Conservation (phyloP, 2,797 vertebrate genomes). For the Scolopax bukidnonensis region DNA sequence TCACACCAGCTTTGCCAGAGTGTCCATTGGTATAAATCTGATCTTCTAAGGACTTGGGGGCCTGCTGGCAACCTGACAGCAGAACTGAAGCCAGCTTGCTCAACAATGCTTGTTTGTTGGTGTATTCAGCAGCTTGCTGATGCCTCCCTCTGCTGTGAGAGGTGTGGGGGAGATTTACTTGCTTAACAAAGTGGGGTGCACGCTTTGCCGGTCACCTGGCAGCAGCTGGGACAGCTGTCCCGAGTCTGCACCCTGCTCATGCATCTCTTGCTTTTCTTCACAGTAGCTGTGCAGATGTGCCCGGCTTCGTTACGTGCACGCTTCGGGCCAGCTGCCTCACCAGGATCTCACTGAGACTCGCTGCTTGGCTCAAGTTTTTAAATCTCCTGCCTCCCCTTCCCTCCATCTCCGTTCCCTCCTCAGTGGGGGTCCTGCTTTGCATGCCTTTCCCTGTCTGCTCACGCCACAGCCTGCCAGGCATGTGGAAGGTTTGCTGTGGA, state of each 20-base stretch:
- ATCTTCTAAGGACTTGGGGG: neutral
- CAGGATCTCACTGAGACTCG: neutral
- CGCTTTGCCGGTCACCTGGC: neutral
- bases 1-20: neutral
- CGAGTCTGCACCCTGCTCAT: neutral
- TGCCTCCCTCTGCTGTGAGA: neutral
- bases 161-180: neutral
- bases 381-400: neutral
- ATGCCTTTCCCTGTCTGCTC: neutral
- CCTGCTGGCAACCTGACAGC: neutral
- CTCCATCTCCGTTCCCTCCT: neutral
- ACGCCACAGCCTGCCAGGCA: neutral
- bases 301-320: neutral
- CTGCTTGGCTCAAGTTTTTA: neutral
- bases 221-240: neutral
- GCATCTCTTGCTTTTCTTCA: neutral
- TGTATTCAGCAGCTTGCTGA: neutral
- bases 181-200: neutral
- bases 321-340: neutral
- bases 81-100: neutral
- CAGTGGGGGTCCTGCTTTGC: neutral
- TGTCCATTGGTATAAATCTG: rapidly evolving
- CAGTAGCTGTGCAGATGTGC: neutral
- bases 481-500: neutral
- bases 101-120: neutral